Conservation (phyloP, 2,888 invertebrate genomes). For the Spilosoma lubricipeda region DNA sequence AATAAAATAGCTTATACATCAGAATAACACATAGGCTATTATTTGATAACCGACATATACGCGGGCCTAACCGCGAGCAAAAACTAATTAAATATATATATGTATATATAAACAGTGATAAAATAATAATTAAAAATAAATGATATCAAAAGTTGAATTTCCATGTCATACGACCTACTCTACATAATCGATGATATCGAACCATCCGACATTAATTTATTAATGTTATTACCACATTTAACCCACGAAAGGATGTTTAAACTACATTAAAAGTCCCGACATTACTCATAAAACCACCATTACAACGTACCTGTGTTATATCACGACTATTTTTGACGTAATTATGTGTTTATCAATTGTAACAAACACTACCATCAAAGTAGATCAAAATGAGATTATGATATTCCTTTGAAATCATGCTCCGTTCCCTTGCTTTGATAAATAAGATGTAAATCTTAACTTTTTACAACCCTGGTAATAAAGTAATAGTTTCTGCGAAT, state of each 20-base stretch:
- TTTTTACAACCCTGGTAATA: conserved; percentile 44
- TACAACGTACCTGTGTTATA: conserved; percentile 34
- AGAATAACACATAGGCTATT: too few species aligned
- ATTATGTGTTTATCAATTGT: conserved; percentile 46
- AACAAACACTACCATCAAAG: conserved; percentile 47
- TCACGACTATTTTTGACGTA: conserved; percentile 39
- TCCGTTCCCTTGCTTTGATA: conserved; percentile 18
- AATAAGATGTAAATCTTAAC: conserved; percentile 49
- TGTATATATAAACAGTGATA: too few species aligned
- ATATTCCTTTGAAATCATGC: conserved; percentile 50
- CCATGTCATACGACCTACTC: background rate
- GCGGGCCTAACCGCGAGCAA: too few species aligned
- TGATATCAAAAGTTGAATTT: background rate
- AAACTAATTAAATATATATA: too few species aligned
- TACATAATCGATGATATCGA: background rate
- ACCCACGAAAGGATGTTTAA: conserved; percentile 48
- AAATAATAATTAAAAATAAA: background rate
- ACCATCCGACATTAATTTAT: conserved; percentile 4
- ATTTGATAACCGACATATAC: too few species aligned
- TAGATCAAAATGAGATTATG: conserved; percentile 43
- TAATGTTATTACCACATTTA: conserved; percentile 37
- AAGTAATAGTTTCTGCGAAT: conserved; percentile 34
- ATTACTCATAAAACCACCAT: conserved; percentile 40
- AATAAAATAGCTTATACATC: too few species aligned
- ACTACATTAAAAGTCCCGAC: conserved; percentile 35